Evolutionary conservation across 2,113 vertebrate species (phyloP).

Genomic region (Chrysemys picta): DNA sequence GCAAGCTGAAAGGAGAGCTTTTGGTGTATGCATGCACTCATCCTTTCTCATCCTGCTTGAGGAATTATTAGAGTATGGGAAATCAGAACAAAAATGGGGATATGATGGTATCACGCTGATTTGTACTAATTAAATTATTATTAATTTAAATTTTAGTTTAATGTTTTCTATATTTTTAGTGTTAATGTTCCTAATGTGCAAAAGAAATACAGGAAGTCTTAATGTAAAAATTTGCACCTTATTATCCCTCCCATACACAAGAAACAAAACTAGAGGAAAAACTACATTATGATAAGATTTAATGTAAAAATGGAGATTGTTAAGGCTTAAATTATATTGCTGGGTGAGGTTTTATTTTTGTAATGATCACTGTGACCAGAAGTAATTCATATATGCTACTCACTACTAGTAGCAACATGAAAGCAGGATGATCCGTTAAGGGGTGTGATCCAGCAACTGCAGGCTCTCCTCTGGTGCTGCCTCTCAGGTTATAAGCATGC

Average conservation of each 20-base stretch:
- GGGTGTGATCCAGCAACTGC: neutral
- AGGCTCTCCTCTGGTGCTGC: neutral
- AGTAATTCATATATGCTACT: neutral
- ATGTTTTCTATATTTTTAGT: neutral
- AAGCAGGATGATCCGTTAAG: neutral
- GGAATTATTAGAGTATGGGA: neutral
- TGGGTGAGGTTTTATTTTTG: neutral
- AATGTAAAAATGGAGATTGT: neutral
- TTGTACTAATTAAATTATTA: neutral
- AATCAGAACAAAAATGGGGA: neutral
- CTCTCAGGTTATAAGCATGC: neutral
- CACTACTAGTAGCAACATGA: neutral
- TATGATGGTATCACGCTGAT: neutral
- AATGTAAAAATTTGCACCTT: neutral
- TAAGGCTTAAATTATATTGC: neutral
- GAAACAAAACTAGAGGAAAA: neutral
- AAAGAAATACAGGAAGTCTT: neutral
- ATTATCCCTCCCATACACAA: neutral
- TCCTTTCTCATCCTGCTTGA: neutral
- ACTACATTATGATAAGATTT: neutral
- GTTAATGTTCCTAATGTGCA: neutral
- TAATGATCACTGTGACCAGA: neutral
- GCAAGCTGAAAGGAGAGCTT: neutral
- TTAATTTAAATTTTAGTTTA: neutral
- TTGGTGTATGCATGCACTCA: neutral